Percentiles rank a stretch among this genome's conserved stretches.
Conservation (phyloP, 1,140 invertebrate genomes). For the Drosophila bifasciata region DNA sequence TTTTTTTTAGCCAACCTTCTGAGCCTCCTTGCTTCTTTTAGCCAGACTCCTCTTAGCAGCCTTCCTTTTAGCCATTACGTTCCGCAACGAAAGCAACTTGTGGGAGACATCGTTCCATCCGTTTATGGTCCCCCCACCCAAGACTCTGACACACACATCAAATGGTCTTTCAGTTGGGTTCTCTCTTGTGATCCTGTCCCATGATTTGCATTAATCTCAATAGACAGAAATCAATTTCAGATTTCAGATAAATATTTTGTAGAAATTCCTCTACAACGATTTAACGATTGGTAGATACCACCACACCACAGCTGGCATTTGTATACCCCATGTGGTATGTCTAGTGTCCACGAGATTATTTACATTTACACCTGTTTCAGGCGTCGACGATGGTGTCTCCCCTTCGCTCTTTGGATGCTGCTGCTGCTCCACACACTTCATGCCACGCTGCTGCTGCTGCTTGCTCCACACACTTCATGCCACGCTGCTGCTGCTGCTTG, state of each 20-base stretch:
- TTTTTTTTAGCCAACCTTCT: slow-evolving; percentile 11
- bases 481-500: slow-evolving; percentile 25
- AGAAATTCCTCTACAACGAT: slow-evolving; percentile 41
- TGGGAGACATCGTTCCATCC: slow-evolving; percentile 15
- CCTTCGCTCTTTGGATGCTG: background rate
- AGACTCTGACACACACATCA: slow-evolving; percentile 13
- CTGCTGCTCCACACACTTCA: slow-evolving; percentile 43
- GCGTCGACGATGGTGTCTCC: slow-evolving; percentile 19
- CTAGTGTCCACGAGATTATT: slow-evolving; percentile 71
- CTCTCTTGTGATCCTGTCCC: too few species aligned
- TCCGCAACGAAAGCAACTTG: slow-evolving; percentile 44
- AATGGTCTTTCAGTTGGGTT: background rate
- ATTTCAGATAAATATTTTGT: slow-evolving; percentile 14
- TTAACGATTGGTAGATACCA: slow-evolving; percentile 43
- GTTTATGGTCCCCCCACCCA: background rate
- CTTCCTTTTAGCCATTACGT: slow-evolving; percentile 22
- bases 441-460: slow-evolving; percentile 28
- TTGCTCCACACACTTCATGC: slow-evolving; percentile 47
- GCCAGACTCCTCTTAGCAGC: slow-evolving; percentile 11
- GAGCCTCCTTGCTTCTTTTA: slow-evolving; percentile 3
- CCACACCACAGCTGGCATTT: slow-evolving; percentile 10
- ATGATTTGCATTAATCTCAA: background rate
- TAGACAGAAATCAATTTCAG: slow-evolving; percentile 7
- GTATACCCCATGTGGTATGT: slow-evolving; percentile 54
- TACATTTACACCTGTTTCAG: slow-evolving; percentile 74